Percentiles rank a stretch among this genome's conserved stretches.
phyloP scores from a whole-genome alignment of 1,140 invertebrate genomes.

The Aphelenchoides fujianensis region DNA sequence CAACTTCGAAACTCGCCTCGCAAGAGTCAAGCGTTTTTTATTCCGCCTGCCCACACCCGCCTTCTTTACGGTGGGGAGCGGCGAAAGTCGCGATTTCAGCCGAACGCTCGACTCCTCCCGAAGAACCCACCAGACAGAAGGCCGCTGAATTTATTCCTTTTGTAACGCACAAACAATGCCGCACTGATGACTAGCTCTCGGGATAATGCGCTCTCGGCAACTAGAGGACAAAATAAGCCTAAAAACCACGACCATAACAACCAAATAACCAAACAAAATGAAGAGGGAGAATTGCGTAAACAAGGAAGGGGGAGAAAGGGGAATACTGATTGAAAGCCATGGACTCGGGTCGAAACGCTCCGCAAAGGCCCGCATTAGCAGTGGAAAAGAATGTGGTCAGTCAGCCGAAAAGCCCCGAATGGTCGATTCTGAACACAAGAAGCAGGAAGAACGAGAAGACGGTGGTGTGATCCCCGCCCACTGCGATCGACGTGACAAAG shows the following conservation, averaged over 20 bases:
- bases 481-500: neutral
- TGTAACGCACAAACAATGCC: neutral
- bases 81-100: too few species aligned
- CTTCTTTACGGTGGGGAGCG: too few species aligned
- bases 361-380: neutral
- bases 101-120: too few species aligned
- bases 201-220: neutral
- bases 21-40: too few species aligned
- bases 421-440: neutral
- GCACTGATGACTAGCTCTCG: neutral
- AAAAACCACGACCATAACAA: neutral
- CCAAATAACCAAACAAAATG: too few species aligned
- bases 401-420: neutral
- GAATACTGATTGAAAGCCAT: conserved; percentile 5
- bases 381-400: neutral
- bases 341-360: neutral
- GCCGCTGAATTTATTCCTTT: neutral
- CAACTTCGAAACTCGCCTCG: too few species aligned
- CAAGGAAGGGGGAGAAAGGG: neutral
- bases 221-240: neutral
- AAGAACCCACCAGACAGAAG: too few species aligned
- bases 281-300: neutral
- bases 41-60: too few species aligned
- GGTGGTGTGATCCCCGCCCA: neutral
- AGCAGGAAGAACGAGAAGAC: neutral